A percentile compares a stretch with the other conserved stretches of the same genome.
phyloP scores from a whole-genome alignment of 1,140 invertebrate genomes.

The Hermatobates lingyangjiaoensis region DNA sequence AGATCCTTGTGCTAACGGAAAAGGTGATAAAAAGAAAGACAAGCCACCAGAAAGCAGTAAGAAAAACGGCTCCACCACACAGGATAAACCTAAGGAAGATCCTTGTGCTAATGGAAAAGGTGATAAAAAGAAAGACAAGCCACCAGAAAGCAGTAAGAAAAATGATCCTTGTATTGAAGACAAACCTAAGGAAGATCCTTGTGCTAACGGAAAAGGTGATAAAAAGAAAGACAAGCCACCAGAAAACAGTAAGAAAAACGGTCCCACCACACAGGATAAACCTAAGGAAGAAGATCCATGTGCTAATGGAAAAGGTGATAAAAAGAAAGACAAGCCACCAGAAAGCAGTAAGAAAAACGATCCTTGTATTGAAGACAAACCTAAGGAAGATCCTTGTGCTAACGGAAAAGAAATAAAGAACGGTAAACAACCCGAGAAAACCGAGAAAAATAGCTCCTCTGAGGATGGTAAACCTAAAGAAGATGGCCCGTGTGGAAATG shows the following conservation, averaged over 20 bases:
- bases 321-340: constrained; percentile 6
- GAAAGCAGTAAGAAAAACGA: constrained; percentile 4
- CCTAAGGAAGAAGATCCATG: constrained; percentile 6
- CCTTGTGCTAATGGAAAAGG: not conserved
- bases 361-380: constrained; percentile 2
- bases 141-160: not conserved
- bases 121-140: constrained; percentile 1
- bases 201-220: not conserved
- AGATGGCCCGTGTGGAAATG: no score
- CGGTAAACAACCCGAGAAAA: constrained; percentile 2
- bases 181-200: constrained; percentile 2
- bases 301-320: constrained; percentile 5
- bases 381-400: constrained; percentile 5
- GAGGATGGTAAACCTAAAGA: not conserved
- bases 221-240: constrained; percentile 2
- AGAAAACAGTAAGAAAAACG: constrained; percentile 3
- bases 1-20: constrained; percentile 4
- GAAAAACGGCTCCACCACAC: constrained; percentile 4
- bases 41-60: not conserved
- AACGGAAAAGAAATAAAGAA: not conserved
- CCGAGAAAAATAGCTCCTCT: not conserved
- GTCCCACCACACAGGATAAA: no score
- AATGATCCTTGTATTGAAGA: constrained; percentile 1
- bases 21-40: constrained; percentile 4
- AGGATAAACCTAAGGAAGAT: constrained; percentile 3